Base-by-base conservation (phyloP, 2,797 vertebrate genomes). In the Sandelia bainsii region DNA sequence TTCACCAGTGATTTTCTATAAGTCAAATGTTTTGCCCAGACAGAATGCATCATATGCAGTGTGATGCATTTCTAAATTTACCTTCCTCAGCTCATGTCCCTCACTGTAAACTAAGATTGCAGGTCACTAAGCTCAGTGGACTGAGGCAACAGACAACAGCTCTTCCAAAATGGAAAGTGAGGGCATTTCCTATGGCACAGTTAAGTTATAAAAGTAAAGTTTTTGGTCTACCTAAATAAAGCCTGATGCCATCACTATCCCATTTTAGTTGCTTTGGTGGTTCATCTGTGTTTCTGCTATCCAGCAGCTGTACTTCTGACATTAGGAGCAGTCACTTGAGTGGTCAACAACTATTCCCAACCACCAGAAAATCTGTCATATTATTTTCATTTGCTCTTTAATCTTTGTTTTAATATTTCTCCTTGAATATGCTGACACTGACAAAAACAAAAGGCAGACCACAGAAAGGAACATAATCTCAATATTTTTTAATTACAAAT, bases 181-280 rank as follows among this genome's bases (percentile, higher is more conserved):
- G 70, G 72, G 75, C 76, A 73, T 81, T 80, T 86, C 65, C 79
- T 69, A 57, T 34, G 60, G 69, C 48, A 63, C 23, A 81, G 75
- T 60, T 52, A 54, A 69, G 64, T 44, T 66, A 60, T 66, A 79
- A 69, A 81, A 69, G 68, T 53, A 27, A 34, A 22, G 70, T 82
- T 72, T 82, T 80, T 73, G 85, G 85, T 75, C 16, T 17, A 80
- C 34, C 48, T 77, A 81, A 88, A 84, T 76, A 85, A 77, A 84
- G 58, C 11, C 58, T 59, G 32, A 84, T 83, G 83, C 50, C 82
- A 80, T 85, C 70, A 76, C 71, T 8, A 60, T 76, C 62, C 72
- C 46, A 69, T 75, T 86, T 87, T 64, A 79, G 81, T 52, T 52
- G n/a, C 56, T 62, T 71, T 71, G 78, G 69, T 75, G 65, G 68